Evolutionary conservation across 1,140 invertebrate species (phyloP).

Genomic region (Zeugodacus cucurbitae): DNA sequence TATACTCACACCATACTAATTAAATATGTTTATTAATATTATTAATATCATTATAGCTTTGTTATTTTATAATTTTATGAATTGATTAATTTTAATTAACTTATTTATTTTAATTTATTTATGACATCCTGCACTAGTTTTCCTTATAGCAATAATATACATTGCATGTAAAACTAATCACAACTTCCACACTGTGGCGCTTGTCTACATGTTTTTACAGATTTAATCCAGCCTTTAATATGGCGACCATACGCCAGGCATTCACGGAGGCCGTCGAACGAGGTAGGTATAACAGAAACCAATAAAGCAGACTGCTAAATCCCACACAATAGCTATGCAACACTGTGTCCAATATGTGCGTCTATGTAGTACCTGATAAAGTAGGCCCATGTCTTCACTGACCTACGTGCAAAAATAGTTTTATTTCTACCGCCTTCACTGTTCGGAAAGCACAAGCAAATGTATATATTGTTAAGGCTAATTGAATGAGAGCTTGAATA

Average conservation of each 20-base stretch:
- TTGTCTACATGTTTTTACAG: constrained; percentile 67
- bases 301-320: neutral
- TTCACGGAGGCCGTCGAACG: constrained; percentile 92
- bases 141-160: neutral
- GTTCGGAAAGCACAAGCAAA: neutral
- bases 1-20: neutral
- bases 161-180: constrained; percentile 33
- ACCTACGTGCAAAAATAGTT: neutral
- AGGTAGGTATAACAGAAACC: constrained; percentile 69
- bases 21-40: neutral
- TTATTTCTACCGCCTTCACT: neutral
- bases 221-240: constrained; percentile 90
- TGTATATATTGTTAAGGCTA: neutral
- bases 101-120: neutral
- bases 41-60: neutral
- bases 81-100: neutral
- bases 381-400: neutral
- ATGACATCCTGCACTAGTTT: neutral
- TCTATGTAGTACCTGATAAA: neutral
- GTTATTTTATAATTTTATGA: neutral
- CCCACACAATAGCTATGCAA: neutral
- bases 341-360: neutral
- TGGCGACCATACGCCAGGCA: constrained; percentile 91
- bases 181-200: neutral
- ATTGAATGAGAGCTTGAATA: neutral